Conservation (phyloP, 2,888 invertebrate species). For the Drosophila imparisetae region DNA sequence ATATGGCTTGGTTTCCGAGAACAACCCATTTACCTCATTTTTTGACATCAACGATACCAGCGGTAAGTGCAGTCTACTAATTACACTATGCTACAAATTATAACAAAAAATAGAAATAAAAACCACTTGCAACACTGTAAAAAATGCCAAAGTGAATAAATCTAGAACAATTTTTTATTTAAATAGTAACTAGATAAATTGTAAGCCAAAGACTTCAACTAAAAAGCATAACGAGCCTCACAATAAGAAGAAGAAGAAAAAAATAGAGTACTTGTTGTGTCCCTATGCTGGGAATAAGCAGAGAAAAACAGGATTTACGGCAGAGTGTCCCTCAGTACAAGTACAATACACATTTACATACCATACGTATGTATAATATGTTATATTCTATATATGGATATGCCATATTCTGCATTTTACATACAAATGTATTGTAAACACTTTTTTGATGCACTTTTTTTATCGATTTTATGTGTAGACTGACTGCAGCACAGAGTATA, state of each 20-base stretch:
- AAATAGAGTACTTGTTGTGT: not conserved
- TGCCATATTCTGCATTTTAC: slow-evolving; percentile 4
- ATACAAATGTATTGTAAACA: slow-evolving; percentile 7
- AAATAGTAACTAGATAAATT: not conserved
- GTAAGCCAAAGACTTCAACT: not conserved
- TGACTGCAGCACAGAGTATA: slow-evolving; percentile 14
- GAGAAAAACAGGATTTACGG: not conserved
- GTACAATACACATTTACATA: not conserved
- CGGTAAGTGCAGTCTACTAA: slow-evolving; percentile 86
- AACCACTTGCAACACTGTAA: not conserved
- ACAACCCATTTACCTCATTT: slow-evolving; percentile 93
- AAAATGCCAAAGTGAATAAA: not conserved
- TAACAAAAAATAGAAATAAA: not conserved
- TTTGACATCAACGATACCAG: slow-evolving; percentile 94
- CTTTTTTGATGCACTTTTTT: slow-evolving; percentile 15
- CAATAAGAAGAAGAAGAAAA: not conserved
- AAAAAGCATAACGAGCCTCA: not conserved
- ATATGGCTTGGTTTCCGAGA: slow-evolving; percentile 93
- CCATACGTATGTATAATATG: not conserved
- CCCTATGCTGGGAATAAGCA: not conserved
- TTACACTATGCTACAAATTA: not conserved
- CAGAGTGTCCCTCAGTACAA: not conserved
- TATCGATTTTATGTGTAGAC: slow-evolving; percentile 11
- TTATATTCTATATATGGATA: not conserved
- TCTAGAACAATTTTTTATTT: not conserved